Conservation (phyloP, 2,113 vertebrate genomes). For the Oenanthe oenanthe region DNA sequence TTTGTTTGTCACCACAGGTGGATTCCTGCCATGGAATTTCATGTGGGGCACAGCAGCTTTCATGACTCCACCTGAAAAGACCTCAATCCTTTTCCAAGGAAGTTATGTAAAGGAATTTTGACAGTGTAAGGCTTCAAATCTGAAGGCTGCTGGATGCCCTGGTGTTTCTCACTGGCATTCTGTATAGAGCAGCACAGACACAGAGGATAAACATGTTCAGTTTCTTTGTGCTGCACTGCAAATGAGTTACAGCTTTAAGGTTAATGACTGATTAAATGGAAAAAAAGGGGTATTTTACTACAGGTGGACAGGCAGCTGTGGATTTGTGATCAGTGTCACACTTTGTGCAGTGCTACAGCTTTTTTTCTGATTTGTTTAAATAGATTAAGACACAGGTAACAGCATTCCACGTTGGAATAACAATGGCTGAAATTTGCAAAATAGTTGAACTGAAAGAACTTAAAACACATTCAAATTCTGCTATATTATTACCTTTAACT, state of each 20-base stretch:
- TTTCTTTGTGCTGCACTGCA: not conserved
- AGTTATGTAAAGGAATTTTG: not conserved
- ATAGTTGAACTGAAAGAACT: not conserved
- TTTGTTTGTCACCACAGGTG: not conserved
- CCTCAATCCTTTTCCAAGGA: not conserved
- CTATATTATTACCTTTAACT: not conserved
- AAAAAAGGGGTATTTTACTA: not conserved
- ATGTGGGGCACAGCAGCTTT: not conserved
- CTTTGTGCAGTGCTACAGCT: not conserved
- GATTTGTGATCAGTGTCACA: not conserved
- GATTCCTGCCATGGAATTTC: slow-evolving; percentile 4
- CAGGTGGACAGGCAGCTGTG: not conserved
- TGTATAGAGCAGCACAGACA: not conserved
- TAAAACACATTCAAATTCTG: not conserved
- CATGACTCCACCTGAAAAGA: not conserved
- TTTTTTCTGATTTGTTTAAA: not conserved
- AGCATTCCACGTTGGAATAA: not conserved
- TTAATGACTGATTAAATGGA: not conserved
- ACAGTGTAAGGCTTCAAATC: not conserved
- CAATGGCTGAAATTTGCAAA: not conserved
- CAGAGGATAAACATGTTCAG: accelerated
- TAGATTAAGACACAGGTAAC: not conserved
- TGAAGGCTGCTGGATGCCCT: not conserved
- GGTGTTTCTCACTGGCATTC: not conserved
- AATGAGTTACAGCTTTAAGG: not conserved